Evolutionary conservation across 2,113 vertebrate species (phyloP).

Genomic region (Otus sunia): DNA sequence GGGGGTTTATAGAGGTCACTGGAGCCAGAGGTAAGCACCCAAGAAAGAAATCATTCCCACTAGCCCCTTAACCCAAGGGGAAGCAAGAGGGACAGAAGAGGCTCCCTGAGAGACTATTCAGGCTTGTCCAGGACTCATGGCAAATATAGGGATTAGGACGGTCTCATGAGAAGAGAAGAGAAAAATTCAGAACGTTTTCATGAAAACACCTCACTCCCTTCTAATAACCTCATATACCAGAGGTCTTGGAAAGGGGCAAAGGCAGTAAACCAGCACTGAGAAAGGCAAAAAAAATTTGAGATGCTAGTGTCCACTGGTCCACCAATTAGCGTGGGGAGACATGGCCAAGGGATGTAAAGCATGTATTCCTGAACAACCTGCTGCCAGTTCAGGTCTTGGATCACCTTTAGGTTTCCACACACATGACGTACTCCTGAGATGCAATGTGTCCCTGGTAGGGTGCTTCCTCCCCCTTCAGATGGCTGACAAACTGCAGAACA

Average conservation of each 20-base stretch:
- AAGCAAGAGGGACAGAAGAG: not conserved
- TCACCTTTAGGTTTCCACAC: not conserved
- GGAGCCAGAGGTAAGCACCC: accelerated
- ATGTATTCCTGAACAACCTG: not conserved
- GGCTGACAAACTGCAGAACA: not conserved
- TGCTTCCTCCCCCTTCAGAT: not conserved
- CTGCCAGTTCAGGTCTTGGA: not conserved
- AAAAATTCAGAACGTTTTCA: not conserved
- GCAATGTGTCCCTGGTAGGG: not conserved
- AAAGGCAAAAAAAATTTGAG: not conserved
- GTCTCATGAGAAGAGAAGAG: not conserved
- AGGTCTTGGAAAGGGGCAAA: not conserved
- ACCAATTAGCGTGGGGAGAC: not conserved
- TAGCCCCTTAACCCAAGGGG: not conserved
- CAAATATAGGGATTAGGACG: not conserved
- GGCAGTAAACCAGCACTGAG: not conserved
- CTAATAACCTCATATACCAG: not conserved
- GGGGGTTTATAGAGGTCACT: not conserved
- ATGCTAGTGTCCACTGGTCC: not conserved
- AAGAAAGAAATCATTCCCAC: not conserved
- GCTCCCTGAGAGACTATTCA: not conserved
- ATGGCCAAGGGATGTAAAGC: not conserved
- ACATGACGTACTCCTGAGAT: not conserved
- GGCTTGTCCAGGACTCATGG: not conserved
- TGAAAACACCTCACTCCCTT: not conserved